phyloP scores from a whole-genome alignment of 2,113 vertebrate genomes.

The Choloepus hoffmanni region DNA sequence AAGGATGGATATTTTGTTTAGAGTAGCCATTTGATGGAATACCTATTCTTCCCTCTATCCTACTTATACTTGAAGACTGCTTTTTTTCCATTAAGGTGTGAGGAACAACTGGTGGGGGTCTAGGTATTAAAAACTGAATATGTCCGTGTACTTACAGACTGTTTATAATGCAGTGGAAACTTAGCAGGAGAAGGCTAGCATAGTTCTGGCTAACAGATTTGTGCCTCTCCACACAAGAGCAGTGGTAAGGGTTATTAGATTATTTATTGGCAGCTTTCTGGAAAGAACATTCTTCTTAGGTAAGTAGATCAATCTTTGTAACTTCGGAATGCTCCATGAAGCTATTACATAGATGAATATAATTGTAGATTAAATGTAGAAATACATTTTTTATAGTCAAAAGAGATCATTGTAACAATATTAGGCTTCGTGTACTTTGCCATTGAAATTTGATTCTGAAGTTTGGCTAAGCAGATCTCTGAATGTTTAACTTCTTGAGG shows the following conservation, averaged over 20 bases:
- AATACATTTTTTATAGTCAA: background rate
- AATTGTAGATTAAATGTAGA: background rate
- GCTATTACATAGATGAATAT: background rate
- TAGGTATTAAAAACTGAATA: background rate
- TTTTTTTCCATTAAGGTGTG: background rate
- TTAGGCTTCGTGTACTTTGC: slow-evolving; percentile 24
- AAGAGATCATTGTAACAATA: background rate
- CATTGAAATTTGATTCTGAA: background rate
- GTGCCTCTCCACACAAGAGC: background rate
- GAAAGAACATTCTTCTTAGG: background rate
- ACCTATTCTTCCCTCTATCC: background rate
- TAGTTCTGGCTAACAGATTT: background rate
- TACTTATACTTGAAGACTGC: background rate
- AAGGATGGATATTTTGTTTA: background rate
- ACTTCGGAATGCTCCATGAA: background rate
- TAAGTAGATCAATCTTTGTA: background rate
- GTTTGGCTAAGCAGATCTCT: slow-evolving; percentile 42
- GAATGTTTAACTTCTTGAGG: slow-evolving; percentile 17
- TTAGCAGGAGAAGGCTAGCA: background rate
- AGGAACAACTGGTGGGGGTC: background rate
- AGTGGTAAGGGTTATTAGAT: background rate
- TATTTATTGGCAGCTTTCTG: background rate
- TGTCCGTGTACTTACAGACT: background rate
- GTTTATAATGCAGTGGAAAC: background rate
- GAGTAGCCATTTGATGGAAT: background rate